Evolutionary conservation across 2,113 vertebrate species (phyloP).

Genomic region (Aix galericulata): DNA sequence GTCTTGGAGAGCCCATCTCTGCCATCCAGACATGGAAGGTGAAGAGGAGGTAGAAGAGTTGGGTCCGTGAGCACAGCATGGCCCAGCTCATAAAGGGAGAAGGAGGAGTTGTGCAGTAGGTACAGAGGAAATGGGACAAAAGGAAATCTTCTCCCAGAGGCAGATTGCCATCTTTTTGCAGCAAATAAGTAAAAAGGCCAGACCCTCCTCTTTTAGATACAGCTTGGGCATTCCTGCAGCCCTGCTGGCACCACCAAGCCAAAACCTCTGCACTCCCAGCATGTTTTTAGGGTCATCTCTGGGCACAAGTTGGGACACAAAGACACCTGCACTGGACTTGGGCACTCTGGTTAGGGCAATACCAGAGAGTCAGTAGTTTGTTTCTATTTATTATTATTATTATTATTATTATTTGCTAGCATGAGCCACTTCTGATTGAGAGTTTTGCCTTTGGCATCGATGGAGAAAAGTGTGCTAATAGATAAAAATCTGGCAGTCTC

Average conservation of each 20-base stretch:
- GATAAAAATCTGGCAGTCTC: neutral
- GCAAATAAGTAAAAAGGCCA: neutral
- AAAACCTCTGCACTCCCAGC: neutral
- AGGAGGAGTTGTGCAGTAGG: neutral
- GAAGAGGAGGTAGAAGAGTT: neutral
- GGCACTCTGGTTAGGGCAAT: neutral
- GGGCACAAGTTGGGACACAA: neutral
- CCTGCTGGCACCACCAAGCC: neutral
- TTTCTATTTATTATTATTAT: neutral
- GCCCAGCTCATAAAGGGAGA: neutral
- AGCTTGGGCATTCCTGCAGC: neutral
- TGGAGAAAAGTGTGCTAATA: neutral
- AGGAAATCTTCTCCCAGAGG: rapidly evolving
- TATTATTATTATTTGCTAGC: neutral
- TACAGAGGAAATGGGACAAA: neutral
- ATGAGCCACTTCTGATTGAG: neutral
- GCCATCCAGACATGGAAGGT: neutral
- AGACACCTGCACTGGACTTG: neutral
- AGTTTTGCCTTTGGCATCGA: neutral
- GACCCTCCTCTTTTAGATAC: rapidly evolving
- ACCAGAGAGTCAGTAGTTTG: neutral
- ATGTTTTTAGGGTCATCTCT: neutral
- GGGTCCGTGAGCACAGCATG: rapidly evolving
- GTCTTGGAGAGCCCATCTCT: neutral
- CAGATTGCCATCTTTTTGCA: neutral